Evolutionary conservation across 1,140 invertebrate genomes (phyloP).

Genomic region (Drosophila burlai): DNA sequence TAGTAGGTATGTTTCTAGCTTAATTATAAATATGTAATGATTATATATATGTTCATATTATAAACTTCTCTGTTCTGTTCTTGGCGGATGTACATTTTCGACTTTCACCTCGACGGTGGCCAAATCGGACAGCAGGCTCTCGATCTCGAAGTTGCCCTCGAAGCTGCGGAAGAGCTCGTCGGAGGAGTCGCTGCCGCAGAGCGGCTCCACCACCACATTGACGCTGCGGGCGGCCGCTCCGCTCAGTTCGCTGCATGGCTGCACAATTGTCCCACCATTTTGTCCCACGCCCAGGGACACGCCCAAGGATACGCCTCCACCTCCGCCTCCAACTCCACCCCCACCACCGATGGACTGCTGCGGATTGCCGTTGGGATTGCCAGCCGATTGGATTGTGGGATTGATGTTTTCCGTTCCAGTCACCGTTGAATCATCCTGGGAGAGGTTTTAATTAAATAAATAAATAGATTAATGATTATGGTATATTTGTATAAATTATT

Average conservation of each 20-base stretch:
- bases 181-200: conserved; percentile 81
- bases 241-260: conserved; percentile 48
- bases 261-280: neutral
- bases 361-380: conserved; percentile 77
- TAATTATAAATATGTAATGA: neutral
- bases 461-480: neutral
- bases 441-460: neutral
- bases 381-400: conserved; percentile 60
- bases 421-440: conserved; percentile 70
- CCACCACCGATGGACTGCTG: conserved; percentile 31
- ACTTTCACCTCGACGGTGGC: conserved; percentile 86
- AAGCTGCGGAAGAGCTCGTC: conserved; percentile 84
- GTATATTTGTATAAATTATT: neutral
- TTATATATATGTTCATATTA: conserved; percentile 3
- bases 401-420: conserved; percentile 68
- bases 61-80: conserved; percentile 63
- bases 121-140: conserved; percentile 86
- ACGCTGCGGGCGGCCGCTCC: conserved; percentile 71
- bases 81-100: conserved; percentile 81
- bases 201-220: conserved; percentile 81
- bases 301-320: conserved; percentile 13
- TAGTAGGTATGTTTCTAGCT: neutral
- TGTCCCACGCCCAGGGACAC: conserved; percentile 13
- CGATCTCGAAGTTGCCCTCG: conserved; percentile 86
- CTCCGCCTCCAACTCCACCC: conserved; percentile 23